Percentiles rank a stretch among this genome's conserved stretches.
These are phyloP conservation scores for Eudyptes chrysolophus DNA, from an alignment of 2,113 vertebrate species.

Conservation along the genomic window DNA sequence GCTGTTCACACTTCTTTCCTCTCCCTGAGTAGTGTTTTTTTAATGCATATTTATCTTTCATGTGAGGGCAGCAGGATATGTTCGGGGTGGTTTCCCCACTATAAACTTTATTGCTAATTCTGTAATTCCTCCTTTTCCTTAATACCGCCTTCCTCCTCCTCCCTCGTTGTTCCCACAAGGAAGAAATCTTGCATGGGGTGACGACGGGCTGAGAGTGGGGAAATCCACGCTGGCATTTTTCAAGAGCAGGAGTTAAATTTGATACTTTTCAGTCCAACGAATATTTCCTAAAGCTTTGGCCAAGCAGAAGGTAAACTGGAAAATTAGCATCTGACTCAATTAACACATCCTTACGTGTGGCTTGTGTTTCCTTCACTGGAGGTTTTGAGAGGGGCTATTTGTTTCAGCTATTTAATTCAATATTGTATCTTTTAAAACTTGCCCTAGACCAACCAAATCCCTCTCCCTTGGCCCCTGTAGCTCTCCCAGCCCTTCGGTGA, in stretches of 20 bases:
- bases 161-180: neutral
- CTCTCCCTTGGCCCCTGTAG: neutral
- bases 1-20: conserved; percentile 47
- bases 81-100: neutral
- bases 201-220: neutral
- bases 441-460: neutral
- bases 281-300: neutral
- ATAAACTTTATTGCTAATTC: neutral
- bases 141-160: neutral
- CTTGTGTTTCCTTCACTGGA: neutral
- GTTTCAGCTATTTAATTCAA: neutral
- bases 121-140: neutral
- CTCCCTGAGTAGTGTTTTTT: neutral
- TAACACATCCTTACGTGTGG: neutral
- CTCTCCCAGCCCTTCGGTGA: neutral
- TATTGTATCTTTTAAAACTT: neutral
- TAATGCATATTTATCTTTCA: neutral
- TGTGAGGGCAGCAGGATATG: neutral
- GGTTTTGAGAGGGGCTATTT: neutral
- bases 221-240: accelerated
- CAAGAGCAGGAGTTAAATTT: neutral
- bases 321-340: neutral
- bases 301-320: neutral
- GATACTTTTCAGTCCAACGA: neutral
- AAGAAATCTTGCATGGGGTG: neutral